Conservation (phyloP, 2,888 invertebrate species). For the Brachyptera putata region DNA sequence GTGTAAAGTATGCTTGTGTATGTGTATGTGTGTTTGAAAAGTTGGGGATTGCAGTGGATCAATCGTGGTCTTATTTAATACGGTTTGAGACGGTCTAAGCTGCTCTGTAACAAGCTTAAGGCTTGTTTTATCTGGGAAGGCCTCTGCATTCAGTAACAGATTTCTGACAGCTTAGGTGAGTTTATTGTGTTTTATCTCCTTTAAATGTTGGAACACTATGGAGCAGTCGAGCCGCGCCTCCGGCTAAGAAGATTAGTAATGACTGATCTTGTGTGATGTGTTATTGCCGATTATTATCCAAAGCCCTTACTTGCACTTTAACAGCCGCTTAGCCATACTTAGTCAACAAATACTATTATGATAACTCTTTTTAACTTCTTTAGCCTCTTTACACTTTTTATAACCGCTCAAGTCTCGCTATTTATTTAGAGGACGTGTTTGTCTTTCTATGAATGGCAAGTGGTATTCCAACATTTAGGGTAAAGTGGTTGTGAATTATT, state of each 20-base stretch:
- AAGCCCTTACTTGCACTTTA: constrained; percentile 19
- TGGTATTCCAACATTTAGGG: constrained; percentile 2
- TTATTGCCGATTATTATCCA: constrained; percentile 34
- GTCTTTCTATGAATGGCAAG: constrained; percentile 19
- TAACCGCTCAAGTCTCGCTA: constrained; percentile 17
- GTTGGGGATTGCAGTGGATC: constrained; percentile 40
- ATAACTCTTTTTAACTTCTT: constrained; percentile 31
- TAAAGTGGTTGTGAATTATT: constrained; percentile 15
- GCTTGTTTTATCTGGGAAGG: constrained; percentile 41
- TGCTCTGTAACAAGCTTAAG: constrained; percentile 42
- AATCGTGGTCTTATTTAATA: constrained; percentile 43
- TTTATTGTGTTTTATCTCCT: constrained; percentile 43
- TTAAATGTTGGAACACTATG: constrained; percentile 36
- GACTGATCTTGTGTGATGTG: constrained; percentile 34
- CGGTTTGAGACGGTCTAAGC: constrained; percentile 42
- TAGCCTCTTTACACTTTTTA: constrained; percentile 27
- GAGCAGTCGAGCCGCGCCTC: constrained; percentile 28
- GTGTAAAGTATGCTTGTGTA: constrained; percentile 35
- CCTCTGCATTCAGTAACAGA: constrained; percentile 41
- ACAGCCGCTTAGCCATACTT: constrained; percentile 26
- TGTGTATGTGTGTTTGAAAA: constrained; percentile 38
- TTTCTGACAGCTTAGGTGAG: constrained; percentile 42
- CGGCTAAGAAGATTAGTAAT: constrained; percentile 34
- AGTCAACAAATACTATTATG: constrained; percentile 31
- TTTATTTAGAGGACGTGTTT: constrained; percentile 20